phyloP scores from a whole-genome alignment of 2,888 invertebrate species.

The Ctena decussata region DNA sequence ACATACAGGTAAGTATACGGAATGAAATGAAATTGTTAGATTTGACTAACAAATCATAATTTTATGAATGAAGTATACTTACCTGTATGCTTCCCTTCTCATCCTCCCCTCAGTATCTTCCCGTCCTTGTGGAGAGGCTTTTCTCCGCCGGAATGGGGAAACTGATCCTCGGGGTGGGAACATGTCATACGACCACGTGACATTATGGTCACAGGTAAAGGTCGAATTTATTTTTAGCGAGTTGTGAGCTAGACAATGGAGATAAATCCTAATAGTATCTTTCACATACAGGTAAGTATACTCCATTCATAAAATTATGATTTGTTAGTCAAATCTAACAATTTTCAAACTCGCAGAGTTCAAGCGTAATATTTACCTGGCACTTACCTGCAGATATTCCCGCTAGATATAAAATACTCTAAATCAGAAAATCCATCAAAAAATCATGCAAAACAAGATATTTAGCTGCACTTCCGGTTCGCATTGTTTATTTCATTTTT shows the following conservation, averaged over 20 bases:
- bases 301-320: conserved; percentile 42
- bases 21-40: conserved; percentile 35
- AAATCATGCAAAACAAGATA: no score
- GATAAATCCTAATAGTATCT: conserved; percentile 17
- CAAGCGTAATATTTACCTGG: no score
- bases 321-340: conserved; percentile 21
- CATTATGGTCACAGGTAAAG: not conserved
- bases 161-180: not conserved
- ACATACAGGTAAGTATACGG: conserved; percentile 16
- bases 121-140: not conserved
- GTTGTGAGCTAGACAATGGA: not conserved
- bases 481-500: no score
- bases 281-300: conserved; percentile 21
- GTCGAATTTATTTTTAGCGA: not conserved
- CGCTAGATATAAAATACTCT: no score
- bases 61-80: conserved; percentile 52
- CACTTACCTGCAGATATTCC: no score
- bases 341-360: no score
- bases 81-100: conserved; percentile 20
- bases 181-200: not conserved
- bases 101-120: conserved; percentile 16
- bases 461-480: no score
- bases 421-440: no score
- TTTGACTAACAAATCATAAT: conserved; percentile 31
- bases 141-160: not conserved